Base-by-base conservation (phyloP, 2,113 vertebrate species). In the Blennius ocellaris region DNA sequence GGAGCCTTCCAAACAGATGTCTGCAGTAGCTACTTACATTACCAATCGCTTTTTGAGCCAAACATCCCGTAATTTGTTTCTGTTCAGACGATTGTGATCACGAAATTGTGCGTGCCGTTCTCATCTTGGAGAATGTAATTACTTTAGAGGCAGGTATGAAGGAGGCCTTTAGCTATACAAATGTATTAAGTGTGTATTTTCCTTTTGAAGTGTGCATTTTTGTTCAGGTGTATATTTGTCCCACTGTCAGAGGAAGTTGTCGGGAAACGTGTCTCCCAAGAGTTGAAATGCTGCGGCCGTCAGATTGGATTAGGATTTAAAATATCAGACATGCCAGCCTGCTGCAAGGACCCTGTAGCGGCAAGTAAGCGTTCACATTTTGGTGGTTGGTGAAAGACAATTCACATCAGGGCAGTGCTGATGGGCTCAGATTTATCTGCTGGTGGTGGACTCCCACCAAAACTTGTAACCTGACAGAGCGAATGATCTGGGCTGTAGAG, bases 261-360 rank as follows among this genome's bases (percentile, higher is more conserved):
- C 21, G 55, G 49, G 60, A 52, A 40, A 61, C 0, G 30, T 7
- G 30, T 62, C 62, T 76, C 54, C 57, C 14, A 62, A 53, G 66
- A 81, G 58, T 71, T 73, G 17, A 71, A 79, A 77, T 74, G 56
- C 64, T 3, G 49, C 2, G 1, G 51, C 50, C 4, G 64, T 72
- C 83, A 81, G 62, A 73, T 80, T 81, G 43, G 56, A 84, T 89
- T 67, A 65, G 73, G 71, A 70, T 73, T 84, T 76, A 48, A 63
- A 80, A 75, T 55, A 84, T 59, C 52, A 60, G 37, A 14, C 64
- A 60, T 7, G 54, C 57, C 55, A 69, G n/a, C 52, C 15, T 30
- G 36, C 63, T 70, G 37, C 48, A 41, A 60, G 53, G 39, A 63
- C 51, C 14, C 38, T 45, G 65, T 50, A 76, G 52, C 7, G 58